Percentiles rank a stretch among this genome's conserved stretches.
Conservation (phyloP, 2,888 invertebrate genomes). For the Laspeyria flexula region DNA sequence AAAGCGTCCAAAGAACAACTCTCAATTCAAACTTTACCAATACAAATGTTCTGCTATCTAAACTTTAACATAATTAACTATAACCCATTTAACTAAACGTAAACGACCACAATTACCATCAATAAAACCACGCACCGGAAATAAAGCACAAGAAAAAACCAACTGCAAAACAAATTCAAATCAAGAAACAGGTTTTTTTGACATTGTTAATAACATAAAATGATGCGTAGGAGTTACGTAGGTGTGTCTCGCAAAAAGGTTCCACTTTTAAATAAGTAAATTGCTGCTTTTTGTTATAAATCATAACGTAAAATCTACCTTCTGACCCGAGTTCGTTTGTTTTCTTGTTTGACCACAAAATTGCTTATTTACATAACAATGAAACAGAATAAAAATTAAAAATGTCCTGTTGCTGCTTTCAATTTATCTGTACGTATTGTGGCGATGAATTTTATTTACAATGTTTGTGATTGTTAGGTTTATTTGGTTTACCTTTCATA, state of each 20-base stretch:
- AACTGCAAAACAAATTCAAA: slow-evolving; percentile 49
- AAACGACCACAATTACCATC: slow-evolving; percentile 8
- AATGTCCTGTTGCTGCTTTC: neutral
- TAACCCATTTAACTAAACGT: neutral
- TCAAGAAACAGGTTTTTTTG: slow-evolving; percentile 54
- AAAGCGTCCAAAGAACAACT: no score
- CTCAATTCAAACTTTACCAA: no score
- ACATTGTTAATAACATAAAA: slow-evolving; percentile 54
- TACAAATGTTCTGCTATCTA: neutral
- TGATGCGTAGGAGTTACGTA: slow-evolving; percentile 46
- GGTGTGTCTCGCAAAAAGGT: slow-evolving; percentile 61
- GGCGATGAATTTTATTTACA: no score
- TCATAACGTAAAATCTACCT: slow-evolving; percentile 40
- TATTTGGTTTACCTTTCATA: neutral
- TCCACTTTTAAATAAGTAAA: slow-evolving; percentile 49
- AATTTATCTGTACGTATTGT: neutral
- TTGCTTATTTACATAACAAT: slow-evolving; percentile 54
- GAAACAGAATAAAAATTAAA: slow-evolving; percentile 7
- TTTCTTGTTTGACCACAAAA: slow-evolving; percentile 46
- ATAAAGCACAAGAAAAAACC: slow-evolving; percentile 31
- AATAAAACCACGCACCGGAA: slow-evolving; percentile 28
- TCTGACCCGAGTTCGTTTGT: slow-evolving; percentile 44
- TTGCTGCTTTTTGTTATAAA: slow-evolving; percentile 64
- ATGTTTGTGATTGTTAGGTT: no score
- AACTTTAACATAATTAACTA: neutral